Evolutionary conservation across 1,140 invertebrate genomes (phyloP), one percentile per base, ranked within the genome.

Genomic region (Periplaneta americana): DNA sequence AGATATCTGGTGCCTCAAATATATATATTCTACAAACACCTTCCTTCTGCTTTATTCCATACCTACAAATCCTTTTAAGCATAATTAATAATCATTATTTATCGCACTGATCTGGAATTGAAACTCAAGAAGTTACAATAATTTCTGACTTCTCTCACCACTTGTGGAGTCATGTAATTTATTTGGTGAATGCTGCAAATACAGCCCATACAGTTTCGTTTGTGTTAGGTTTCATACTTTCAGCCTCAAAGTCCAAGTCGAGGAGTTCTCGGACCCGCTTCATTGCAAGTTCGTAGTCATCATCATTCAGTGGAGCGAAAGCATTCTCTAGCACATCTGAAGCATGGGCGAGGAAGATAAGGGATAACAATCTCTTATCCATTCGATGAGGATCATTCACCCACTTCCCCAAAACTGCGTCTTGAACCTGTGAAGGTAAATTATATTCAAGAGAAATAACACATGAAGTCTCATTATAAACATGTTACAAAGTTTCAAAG

Each of bases 311-410:
- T 2, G 98, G 98, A 32, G 97, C 97, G 90, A 99, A 99, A n/a
- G 99, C 99, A 90, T 99, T 99, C 90, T 99, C 99, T 9, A 99
- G 90, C 22, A 99, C 98, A 90, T 99, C 98, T 76, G 98, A 98
- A 22, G 98, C 97, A 88, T 99, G 98, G 32, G 98, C 97, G 79
- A 99, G 90, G 87, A 98, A 96, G 85, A 99, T 93, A 77, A 99
- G 90, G 32, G 98, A 94, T 83, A 99, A 88, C 83, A 97, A 94
- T 75, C 98, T 91, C 87, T 96, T 97, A 86, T 99, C 98, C 94
- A 99, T 99, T 81, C 98, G 94, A 85, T 99, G 97, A 1, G 98
- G 94, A 91, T 99, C 98, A 83, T 99, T 99, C 22, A 98, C 96
- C 95, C 98, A 99, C 86, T 97, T 96, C 81, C 93, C 93, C 80